Percentiles rank a stretch among this genome's conserved stretches.
Conservation (phyloP, 2,113 vertebrate species). For the Rhagologus leucostigma region DNA sequence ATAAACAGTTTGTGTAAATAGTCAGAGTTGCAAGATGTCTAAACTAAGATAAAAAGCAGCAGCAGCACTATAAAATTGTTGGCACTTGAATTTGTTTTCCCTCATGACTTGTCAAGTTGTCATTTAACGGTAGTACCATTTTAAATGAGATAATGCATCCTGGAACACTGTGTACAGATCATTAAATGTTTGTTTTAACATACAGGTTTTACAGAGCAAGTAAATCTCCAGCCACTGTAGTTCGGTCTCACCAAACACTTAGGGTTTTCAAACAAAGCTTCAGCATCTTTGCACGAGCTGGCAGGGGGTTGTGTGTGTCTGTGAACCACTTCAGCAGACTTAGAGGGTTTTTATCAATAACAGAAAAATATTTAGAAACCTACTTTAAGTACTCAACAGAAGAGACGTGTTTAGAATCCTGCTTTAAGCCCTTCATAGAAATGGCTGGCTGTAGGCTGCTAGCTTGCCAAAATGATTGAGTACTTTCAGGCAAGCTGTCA, state of each 20-base stretch:
- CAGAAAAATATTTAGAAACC: background rate
- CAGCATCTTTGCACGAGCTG: background rate
- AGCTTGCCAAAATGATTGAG: background rate
- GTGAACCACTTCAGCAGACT: background rate
- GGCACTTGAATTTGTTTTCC: background rate
- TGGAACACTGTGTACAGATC: background rate
- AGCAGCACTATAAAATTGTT: background rate
- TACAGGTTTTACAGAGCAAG: background rate
- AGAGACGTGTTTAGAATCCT: background rate
- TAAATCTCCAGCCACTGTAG: background rate
- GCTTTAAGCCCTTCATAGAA: background rate
- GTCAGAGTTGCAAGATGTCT: background rate
- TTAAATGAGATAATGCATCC: background rate
- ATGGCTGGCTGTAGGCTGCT: background rate
- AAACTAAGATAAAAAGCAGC: background rate
- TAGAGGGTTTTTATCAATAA: background rate
- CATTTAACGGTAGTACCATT: background rate
- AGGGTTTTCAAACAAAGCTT: background rate
- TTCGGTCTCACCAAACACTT: background rate
- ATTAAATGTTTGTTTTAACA: background rate
- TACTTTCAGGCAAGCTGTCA: conserved; percentile 46
- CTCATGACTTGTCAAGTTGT: background rate
- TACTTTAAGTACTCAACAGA: background rate
- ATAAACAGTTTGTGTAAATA: background rate
- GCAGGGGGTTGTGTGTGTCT: rapidly evolving